These are phyloP conservation scores for Meriones psammophilus DNA, from an alignment of 2,797 vertebrate species.

Conservation along the genomic window DNA sequence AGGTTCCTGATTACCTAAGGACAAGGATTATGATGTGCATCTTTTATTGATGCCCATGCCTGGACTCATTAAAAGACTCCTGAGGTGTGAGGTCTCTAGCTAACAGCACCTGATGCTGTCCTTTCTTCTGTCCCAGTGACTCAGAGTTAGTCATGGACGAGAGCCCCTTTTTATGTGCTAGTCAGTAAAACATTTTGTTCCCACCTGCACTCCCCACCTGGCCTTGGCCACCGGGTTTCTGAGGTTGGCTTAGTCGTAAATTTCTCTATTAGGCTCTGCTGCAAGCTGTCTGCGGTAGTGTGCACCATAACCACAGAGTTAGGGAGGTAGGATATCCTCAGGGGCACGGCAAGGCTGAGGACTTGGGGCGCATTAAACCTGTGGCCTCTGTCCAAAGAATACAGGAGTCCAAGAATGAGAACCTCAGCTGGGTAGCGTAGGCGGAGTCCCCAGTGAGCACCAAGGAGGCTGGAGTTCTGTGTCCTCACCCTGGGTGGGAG, in stretches of 20 bases:
- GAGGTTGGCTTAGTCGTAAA: slow-evolving; percentile 34
- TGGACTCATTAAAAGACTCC: neutral
- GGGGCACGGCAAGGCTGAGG: neutral
- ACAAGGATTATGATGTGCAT: neutral
- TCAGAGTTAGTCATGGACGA: neutral
- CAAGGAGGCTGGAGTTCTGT: neutral
- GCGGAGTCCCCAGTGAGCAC: neutral
- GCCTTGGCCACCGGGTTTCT: slow-evolving; percentile 13
- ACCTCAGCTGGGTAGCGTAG: neutral
- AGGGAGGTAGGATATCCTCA: neutral
- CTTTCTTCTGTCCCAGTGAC: neutral
- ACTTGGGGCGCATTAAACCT: neutral
- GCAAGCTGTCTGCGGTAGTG: neutral
- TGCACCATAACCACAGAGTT: neutral
- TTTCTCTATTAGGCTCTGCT: neutral
- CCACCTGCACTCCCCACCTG: too few relatives aligned
- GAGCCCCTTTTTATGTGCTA: neutral
- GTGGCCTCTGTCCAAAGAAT: neutral
- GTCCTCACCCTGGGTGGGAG: neutral
- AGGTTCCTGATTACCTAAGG: neutral
- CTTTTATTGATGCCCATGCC: neutral
- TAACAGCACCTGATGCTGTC: neutral
- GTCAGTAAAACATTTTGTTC: neutral
- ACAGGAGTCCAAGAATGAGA: neutral
- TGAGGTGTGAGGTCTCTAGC: neutral